Conservation (phyloP, 1,140 invertebrate genomes). For the Centruroides sculpturatus region DNA sequence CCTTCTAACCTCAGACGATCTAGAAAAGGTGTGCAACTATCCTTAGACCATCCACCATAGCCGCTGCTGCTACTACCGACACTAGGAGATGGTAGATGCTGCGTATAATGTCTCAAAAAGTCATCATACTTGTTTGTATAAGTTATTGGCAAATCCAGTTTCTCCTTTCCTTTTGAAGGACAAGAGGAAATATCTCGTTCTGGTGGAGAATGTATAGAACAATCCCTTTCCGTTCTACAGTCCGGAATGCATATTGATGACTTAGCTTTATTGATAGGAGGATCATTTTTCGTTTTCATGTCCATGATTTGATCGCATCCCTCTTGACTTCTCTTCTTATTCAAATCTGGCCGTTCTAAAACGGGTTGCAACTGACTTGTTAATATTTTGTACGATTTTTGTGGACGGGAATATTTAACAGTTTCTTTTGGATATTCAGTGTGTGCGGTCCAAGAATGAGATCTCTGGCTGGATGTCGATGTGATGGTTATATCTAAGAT, state of each 20-base stretch:
- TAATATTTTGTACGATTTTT: conserved; percentile 53
- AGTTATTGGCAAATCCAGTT: not conserved
- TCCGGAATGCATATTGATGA: not conserved
- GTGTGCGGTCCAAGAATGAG: conserved; percentile 57
- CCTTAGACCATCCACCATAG: not conserved
- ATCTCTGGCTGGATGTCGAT: conserved; percentile 28
- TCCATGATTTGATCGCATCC: no score
- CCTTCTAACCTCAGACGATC: conserved; percentile 10
- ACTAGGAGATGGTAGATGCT: not conserved
- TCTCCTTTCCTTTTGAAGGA: not conserved
- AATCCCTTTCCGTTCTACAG: conserved; percentile 43
- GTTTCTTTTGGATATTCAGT: conserved; percentile 58
- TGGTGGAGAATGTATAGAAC: conserved; percentile 55
- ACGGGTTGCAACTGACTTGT: conserved; percentile 33
- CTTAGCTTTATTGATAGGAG: no score
- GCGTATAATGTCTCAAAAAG: conserved; percentile 2
- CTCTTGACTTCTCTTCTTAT: no score
- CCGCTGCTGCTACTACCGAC: not conserved
- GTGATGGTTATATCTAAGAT: not conserved
- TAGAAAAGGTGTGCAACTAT: conserved; percentile 8
- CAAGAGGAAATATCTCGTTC: conserved; percentile 40
- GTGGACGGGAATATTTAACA: conserved; percentile 45
- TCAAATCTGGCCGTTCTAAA: conserved; percentile 2
- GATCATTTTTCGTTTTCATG: no score
- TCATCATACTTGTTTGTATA: conserved; percentile 6